Percentiles rank a stretch among this genome's conserved stretches.
These are phyloP conservation scores for Labeo calbasu DNA, from an alignment of 2,797 vertebrate genomes.

Conservation along the genomic window DNA sequence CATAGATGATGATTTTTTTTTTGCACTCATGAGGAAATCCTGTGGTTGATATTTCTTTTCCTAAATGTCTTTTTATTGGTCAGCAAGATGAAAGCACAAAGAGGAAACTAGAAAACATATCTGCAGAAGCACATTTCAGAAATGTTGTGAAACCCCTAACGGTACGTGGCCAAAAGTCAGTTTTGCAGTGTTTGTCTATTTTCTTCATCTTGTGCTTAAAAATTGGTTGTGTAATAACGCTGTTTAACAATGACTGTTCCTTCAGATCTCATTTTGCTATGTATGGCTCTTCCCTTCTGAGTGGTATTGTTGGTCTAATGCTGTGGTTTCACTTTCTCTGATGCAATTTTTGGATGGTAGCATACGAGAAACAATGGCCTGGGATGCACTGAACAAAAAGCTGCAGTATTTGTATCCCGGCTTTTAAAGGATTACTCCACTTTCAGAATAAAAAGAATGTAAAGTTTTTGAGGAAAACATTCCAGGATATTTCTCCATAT, in stretches of 20 bases:
- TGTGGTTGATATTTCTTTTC: conserved; percentile 62
- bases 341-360: not conserved
- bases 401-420: not conserved
- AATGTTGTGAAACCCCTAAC: not conserved
- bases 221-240: not conserved
- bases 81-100: conserved; percentile 12
- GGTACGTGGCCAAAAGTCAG: not conserved
- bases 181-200: not conserved
- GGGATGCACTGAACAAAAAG: not conserved
- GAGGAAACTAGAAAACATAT: conserved; percentile 38
- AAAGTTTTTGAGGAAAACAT: too few relatives aligned
- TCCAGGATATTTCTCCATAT: too few relatives aligned
- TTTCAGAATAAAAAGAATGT: too few relatives aligned
- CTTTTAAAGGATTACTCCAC: not conserved
- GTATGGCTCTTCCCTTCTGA: not conserved
- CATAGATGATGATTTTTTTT: conserved; percentile 43
- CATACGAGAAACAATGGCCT: not conserved
- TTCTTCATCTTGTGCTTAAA: not conserved
- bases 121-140: conserved; percentile 19
- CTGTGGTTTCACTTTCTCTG: not conserved
- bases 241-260: not conserved
- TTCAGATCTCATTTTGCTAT: not conserved
- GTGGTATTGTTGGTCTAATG: conserved; percentile 11
- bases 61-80: conserved; percentile 46
- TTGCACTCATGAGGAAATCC: conserved; percentile 44